phyloP scores from a whole-genome alignment of 2,113 vertebrate genomes.

The Chamaea fasciata region DNA sequence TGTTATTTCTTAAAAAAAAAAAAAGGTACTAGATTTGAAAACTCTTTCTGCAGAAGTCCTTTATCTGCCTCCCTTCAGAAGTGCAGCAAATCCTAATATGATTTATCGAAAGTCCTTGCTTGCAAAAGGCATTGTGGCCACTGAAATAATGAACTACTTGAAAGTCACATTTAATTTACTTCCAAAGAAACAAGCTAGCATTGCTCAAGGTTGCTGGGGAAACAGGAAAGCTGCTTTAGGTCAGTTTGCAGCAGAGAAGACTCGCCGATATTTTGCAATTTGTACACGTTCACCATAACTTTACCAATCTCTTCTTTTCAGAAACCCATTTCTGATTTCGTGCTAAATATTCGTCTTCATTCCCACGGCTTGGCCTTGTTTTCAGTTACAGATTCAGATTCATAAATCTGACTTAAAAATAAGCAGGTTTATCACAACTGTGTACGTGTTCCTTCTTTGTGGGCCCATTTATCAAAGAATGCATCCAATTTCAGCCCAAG shows the following conservation, averaged over 20 bases:
- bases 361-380: conserved; percentile 44
- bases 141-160: conserved; percentile 79
- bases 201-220: conserved; percentile 75
- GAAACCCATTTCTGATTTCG: conserved; percentile 46
- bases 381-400: conserved; percentile 44
- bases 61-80: conserved; percentile 67
- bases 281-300: conserved; percentile 52
- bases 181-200: conserved; percentile 73
- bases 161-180: conserved; percentile 81
- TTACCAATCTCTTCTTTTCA: conserved; percentile 60
- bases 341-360: conserved; percentile 48
- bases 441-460: conserved; percentile 46
- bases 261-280: conserved; percentile 68
- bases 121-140: conserved; percentile 71
- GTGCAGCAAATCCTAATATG: conserved; percentile 67
- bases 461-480: conserved; percentile 49
- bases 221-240: conserved; percentile 75
- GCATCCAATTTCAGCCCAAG: conserved; percentile 40
- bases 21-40: conserved; percentile 43
- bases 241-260: conserved; percentile 59
- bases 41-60: conserved; percentile 61
- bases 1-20: conserved; percentile 23
- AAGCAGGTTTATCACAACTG: conserved; percentile 60
- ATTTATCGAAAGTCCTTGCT: conserved; percentile 69
- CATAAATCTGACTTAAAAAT: conserved; percentile 24